Evolutionary conservation across 2,888 invertebrate species (phyloP).

Genomic region (Agriopis marginaria): DNA sequence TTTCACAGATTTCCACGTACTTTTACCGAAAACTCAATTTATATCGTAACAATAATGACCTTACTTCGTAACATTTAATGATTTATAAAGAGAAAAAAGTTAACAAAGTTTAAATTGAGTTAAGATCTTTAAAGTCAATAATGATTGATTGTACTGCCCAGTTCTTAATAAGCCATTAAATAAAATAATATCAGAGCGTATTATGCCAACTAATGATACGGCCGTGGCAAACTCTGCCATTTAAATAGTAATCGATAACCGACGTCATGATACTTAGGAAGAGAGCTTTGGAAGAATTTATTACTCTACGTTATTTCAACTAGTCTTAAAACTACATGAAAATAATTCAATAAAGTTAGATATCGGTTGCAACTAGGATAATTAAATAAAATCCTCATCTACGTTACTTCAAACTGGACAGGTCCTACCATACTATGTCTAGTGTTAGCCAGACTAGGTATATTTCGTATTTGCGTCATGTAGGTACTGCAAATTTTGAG

Average conservation of each 20-base stretch:
- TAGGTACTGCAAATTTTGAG: too few relatives aligned
- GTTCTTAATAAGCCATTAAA: constrained; percentile 29
- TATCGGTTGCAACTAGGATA: too few relatives aligned
- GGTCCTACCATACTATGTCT: too few relatives aligned
- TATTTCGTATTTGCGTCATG: too few relatives aligned
- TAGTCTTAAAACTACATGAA: too few relatives aligned
- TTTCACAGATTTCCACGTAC: too few relatives aligned
- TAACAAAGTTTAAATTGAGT: not conserved
- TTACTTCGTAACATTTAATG: not conserved
- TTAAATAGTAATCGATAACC: constrained; percentile 27
- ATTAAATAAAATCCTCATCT: too few relatives aligned
- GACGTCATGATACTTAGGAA: constrained; percentile 18
- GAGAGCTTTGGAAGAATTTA: constrained; percentile 12
- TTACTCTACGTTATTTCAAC: not conserved
- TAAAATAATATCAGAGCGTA: constrained; percentile 23
- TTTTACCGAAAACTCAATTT: too few relatives aligned
- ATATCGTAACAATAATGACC: too few relatives aligned
- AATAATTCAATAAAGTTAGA: too few relatives aligned
- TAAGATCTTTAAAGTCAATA: constrained; percentile 12
- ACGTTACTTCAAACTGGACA: too few relatives aligned
- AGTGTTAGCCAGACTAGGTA: too few relatives aligned
- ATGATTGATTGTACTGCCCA: constrained; percentile 24
- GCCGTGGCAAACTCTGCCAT: constrained; percentile 27
- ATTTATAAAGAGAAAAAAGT: constrained; percentile 8
- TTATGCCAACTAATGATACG: constrained; percentile 28